phyloP scores from a whole-genome alignment of 2,113 vertebrate species.

The Aythya baeri region DNA sequence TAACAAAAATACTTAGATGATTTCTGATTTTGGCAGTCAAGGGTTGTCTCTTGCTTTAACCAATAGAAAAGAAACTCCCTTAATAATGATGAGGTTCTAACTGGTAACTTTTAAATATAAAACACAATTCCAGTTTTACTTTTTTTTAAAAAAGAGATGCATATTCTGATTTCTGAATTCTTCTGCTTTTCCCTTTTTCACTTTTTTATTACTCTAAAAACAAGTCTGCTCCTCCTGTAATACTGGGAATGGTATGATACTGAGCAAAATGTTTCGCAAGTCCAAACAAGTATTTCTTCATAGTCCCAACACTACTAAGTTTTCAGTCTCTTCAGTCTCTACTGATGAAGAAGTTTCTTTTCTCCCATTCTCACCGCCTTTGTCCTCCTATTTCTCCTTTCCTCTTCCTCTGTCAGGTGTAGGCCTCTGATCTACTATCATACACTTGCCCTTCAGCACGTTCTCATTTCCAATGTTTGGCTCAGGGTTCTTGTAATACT shows the following conservation, averaged over 20 bases:
- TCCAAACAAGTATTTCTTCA: conserved; percentile 67
- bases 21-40: conserved; percentile 63
- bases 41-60: conserved; percentile 67
- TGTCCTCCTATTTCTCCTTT: conserved; percentile 2
- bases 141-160: conserved; percentile 76
- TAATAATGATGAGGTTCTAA: conserved; percentile 74
- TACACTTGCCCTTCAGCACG: conserved; percentile 65
- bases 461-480: conserved; percentile 68
- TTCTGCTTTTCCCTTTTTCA: conserved; percentile 20
- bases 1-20: conserved; percentile 72
- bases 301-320: conserved; percentile 37
- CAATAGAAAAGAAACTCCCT: conserved; percentile 70
- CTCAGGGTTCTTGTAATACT: conserved; percentile 66
- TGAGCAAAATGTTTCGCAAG: conserved; percentile 55
- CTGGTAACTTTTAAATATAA: conserved; percentile 79
- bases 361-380: not conserved
- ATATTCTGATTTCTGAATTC: conserved; percentile 65
- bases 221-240: conserved; percentile 64
- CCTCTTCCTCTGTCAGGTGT: conserved; percentile 27
- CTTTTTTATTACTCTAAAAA: conserved; percentile 7
- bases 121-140: conserved; percentile 86
- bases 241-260: conserved; percentile 76
- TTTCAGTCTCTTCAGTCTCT: conserved; percentile 56
- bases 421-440: conserved; percentile 42
- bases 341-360: not conserved